These are phyloP conservation scores for Anorthoa munda DNA, from an alignment of 2,888 invertebrate species.

Conservation along the genomic window DNA sequence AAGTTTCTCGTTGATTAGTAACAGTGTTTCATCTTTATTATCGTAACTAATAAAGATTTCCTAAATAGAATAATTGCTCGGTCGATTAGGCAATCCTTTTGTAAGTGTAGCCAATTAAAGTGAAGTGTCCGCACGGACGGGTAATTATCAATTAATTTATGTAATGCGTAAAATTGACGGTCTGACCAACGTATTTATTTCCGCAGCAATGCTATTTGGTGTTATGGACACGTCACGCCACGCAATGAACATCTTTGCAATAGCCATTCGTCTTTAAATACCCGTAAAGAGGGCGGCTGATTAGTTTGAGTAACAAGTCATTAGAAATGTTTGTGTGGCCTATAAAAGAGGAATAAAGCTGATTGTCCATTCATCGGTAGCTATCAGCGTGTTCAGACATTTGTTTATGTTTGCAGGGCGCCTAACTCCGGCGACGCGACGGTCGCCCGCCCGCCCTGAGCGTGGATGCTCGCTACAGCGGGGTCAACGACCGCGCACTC, in stretches of 20 bases:
- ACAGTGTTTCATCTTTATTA: constrained; percentile 12
- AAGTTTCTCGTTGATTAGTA: constrained; percentile 14
- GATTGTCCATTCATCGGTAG: constrained; percentile 69
- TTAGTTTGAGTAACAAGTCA: constrained; percentile 31
- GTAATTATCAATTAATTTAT: constrained; percentile 60
- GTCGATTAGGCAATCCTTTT: constrained; percentile 54
- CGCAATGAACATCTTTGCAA: constrained; percentile 27
- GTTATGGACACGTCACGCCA: constrained; percentile 27
- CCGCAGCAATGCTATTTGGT: constrained; percentile 46
- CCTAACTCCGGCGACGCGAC: constrained; percentile 62
- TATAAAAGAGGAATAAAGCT: constrained; percentile 58
- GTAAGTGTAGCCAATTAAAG: constrained; percentile 54
- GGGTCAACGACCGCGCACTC: constrained; percentile 80
- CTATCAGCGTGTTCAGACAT: constrained; percentile 74
- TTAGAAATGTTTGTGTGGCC: constrained; percentile 32
- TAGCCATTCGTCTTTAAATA: constrained; percentile 26
- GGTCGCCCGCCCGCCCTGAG: constrained; percentile 75
- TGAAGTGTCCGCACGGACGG: constrained; percentile 56
- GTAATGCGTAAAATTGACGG: constrained; percentile 50
- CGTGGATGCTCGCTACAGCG: constrained; percentile 69
- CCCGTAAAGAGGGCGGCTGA: constrained; percentile 34
- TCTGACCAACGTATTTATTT: constrained; percentile 42
- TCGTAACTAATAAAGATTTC: constrained; percentile 40
- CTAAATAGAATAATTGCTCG: constrained; percentile 51
- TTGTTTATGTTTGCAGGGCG: constrained; percentile 83